Evolutionary conservation across 2,113 vertebrate genomes (phyloP).

Genomic region (Henicopernis longicauda): DNA sequence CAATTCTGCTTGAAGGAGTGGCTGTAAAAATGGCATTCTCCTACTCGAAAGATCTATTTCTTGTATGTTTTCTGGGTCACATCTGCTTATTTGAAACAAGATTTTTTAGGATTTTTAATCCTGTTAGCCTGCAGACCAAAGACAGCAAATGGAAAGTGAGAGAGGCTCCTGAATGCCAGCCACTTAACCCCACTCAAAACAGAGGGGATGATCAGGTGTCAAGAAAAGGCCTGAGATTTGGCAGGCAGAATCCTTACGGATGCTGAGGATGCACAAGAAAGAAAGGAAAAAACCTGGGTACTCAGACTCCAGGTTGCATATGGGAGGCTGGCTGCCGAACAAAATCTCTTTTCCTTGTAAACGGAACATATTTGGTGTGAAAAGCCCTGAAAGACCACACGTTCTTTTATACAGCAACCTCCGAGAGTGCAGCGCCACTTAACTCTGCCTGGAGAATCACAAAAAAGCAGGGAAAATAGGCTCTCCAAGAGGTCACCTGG

Average conservation of each 20-base stretch:
- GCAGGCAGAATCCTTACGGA: conserved; percentile 51
- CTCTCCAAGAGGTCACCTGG: neutral
- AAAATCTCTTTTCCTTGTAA: conserved; percentile 63
- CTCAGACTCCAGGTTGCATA: conserved; percentile 65
- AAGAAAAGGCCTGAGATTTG: conserved; percentile 54
- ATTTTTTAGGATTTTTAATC: conserved; percentile 66
- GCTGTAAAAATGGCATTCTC: conserved; percentile 69
- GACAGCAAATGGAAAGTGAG: conserved; percentile 54
- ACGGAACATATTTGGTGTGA: conserved; percentile 65
- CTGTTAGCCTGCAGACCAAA: conserved; percentile 63
- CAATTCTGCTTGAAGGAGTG: conserved; percentile 56
- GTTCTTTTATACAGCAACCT: conserved; percentile 47
- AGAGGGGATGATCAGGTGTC: conserved; percentile 61
- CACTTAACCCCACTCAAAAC: conserved; percentile 59
- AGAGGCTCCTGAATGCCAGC: conserved; percentile 57
- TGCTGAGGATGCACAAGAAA: conserved; percentile 46
- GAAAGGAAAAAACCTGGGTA: conserved; percentile 60
- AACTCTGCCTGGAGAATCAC: neutral
- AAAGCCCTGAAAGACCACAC: conserved; percentile 62
- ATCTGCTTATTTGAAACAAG: conserved; percentile 66
- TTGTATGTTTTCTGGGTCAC: conserved; percentile 66
- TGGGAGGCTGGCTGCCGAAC: conserved; percentile 59
- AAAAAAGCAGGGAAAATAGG: neutral
- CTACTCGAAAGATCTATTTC: conserved; percentile 67
- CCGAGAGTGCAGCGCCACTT: neutral